Percentiles rank a stretch among this genome's conserved stretches.
Evolutionary conservation across 2,888 invertebrate genomes (phyloP).

Genomic region (Cantharis nigra): DNA sequence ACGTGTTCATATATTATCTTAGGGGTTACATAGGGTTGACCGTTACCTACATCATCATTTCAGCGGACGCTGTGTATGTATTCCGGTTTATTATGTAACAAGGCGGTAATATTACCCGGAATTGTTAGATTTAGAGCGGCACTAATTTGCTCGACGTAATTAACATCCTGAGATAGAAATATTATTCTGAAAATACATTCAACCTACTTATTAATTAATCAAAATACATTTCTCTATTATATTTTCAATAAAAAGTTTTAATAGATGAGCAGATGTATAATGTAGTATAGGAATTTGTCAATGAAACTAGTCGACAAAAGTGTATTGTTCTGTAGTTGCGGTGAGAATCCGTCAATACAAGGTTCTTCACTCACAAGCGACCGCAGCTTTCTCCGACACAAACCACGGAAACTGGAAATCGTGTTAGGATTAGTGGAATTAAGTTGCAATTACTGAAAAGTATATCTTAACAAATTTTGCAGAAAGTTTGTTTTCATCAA

Average conservation of each 20-base stretch:
- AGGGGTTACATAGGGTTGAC: constrained; percentile 26
- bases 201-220: background rate
- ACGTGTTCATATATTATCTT: constrained; percentile 30
- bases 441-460: background rate
- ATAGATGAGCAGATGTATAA: background rate
- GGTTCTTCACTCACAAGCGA: constrained; percentile 49
- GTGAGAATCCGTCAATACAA: constrained; percentile 44
- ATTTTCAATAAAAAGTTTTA: background rate
- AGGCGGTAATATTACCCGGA: constrained; percentile 38
- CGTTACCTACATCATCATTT: constrained; percentile 32
- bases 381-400: constrained; percentile 41
- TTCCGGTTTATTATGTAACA: constrained; percentile 35
- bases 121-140: constrained; percentile 45
- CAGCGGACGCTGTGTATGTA: constrained; percentile 24
- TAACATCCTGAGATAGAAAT: constrained; percentile 45
- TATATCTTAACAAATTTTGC: background rate
- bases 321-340: constrained; percentile 54
- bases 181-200: constrained; percentile 38
- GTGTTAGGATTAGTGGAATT: background rate
- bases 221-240: background rate
- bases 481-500: background rate
- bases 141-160: constrained; percentile 49
- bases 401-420: constrained; percentile 32
- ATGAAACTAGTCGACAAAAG: constrained; percentile 46
- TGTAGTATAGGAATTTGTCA: constrained; percentile 16